Evolutionary conservation across 1,140 invertebrate genomes (phyloP).

Genomic region (Daktulosphaira vitifoliae): DNA sequence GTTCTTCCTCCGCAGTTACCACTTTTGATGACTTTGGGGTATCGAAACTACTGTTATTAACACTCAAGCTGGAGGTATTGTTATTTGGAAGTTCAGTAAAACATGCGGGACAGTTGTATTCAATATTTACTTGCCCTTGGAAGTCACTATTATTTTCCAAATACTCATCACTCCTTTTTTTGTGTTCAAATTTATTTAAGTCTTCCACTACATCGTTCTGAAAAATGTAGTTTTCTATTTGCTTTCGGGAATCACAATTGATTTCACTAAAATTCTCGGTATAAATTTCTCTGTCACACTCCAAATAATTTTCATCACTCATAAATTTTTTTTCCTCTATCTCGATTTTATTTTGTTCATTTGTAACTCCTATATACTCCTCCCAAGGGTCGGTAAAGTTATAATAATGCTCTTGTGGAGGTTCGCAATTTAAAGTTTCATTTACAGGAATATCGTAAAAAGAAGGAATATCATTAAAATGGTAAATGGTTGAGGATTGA

Average conservation of each 20-base stretch:
- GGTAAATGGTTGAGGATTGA: conserved; percentile 18
- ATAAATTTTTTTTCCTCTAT: background rate
- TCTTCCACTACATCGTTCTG: conserved; percentile 6
- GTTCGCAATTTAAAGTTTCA: background rate
- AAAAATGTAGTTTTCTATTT: conserved; percentile 20
- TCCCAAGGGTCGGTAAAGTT: conserved; percentile 48
- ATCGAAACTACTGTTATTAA: conserved; percentile 19
- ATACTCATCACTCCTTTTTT: background rate
- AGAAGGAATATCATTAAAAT: conserved; percentile 23
- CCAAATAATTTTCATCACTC: background rate
- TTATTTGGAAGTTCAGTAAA: conserved; percentile 6
- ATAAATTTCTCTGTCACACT: conserved; percentile 32
- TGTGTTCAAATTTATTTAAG: background rate
- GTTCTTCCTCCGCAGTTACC: background rate
- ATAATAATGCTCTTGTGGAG: conserved; percentile 30
- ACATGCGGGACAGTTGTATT: conserved; percentile 9
- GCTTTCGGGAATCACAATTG: background rate
- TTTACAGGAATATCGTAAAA: conserved; percentile 10
- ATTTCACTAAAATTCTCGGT: background rate
- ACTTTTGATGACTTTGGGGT: conserved; percentile 8
- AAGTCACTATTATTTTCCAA: conserved; percentile 1
- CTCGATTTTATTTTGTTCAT: background rate
- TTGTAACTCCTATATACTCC: conserved; percentile 40
- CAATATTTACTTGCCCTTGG: background rate
- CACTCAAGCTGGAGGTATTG: conserved; percentile 1